phyloP scores from a whole-genome alignment of 2,113 vertebrate genomes.

The Halcyon senegalensis region DNA sequence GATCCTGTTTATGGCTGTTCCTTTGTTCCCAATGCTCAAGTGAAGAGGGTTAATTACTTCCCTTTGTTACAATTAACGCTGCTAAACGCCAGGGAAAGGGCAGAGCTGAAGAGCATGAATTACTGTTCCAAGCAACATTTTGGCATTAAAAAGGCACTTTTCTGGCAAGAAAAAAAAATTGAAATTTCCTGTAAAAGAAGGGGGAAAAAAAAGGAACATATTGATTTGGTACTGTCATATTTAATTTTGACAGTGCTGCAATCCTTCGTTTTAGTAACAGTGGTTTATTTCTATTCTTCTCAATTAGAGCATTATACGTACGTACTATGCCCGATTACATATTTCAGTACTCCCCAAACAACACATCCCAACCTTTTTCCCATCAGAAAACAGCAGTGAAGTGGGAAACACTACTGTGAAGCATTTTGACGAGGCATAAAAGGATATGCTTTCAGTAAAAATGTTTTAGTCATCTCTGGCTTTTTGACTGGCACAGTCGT shows the following conservation, averaged over 20 bases:
- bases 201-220: background rate
- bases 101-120: constrained; percentile 27
- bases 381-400: background rate
- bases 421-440: background rate
- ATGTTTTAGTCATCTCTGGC: background rate
- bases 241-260: constrained; percentile 2
- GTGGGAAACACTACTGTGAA: background rate
- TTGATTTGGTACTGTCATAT: constrained; percentile 10
- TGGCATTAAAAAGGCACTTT: constrained; percentile 9
- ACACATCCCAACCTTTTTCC: background rate
- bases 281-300: constrained; percentile 7
- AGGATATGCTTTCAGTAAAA: background rate
- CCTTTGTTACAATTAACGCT: constrained; percentile 50
- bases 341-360: background rate
- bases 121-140: constrained; percentile 10
- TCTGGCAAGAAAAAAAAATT: constrained; percentile 10
- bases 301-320: background rate
- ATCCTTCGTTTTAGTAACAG: constrained; percentile 6
- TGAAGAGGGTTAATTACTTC: constrained; percentile 57
- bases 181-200: background rate
- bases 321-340: background rate
- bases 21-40: constrained; percentile 32
- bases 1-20: constrained; percentile 9
- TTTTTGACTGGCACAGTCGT: background rate
- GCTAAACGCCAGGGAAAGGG: constrained; percentile 18